phyloP scores from a whole-genome alignment of 64 coral and sea anemone genomes.

The Montipora sp. region DNA sequence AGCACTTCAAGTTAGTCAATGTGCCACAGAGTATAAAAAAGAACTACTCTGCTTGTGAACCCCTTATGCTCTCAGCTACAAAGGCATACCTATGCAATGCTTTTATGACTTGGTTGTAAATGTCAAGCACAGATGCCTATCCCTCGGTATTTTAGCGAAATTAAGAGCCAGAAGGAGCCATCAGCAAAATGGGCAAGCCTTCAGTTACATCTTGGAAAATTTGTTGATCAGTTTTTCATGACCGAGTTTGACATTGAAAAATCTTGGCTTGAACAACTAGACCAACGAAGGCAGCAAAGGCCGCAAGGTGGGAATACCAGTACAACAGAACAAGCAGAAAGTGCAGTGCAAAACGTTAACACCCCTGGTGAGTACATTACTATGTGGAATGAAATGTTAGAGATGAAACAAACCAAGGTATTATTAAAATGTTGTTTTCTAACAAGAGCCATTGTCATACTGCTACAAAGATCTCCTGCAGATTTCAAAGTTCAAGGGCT shows the following conservation, averaged over 20 bases:
- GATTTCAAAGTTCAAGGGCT: constrained; percentile 50
- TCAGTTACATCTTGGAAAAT: constrained; percentile 30
- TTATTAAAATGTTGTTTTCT: background rate
- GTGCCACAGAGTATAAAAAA: constrained; percentile 33
- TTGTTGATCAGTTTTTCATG: constrained; percentile 58
- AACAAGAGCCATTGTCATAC: constrained; percentile 23
- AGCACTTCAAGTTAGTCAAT: constrained; percentile 41
- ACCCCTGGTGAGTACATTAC: background rate
- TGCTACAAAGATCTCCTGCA: constrained; percentile 18
- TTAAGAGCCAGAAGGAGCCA: background rate
- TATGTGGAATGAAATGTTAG: background rate
- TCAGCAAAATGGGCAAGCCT: constrained; percentile 12
- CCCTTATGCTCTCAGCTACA: constrained; percentile 55
- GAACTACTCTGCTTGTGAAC: constrained; percentile 32
- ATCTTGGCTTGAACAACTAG: constrained; percentile 33
- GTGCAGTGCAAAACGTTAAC: background rate
- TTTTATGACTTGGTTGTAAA: constrained; percentile 32
- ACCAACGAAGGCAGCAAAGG: constrained; percentile 40
- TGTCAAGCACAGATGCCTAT: background rate
- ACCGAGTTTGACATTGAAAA: constrained; percentile 62
- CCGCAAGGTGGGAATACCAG: background rate
- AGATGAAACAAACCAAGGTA: constrained; percentile 40
- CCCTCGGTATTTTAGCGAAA: background rate
- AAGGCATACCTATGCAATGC: constrained; percentile 62
- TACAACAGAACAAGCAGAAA: background rate